A percentile compares a stretch with the other conserved stretches of the same genome.
These are phyloP conservation scores for Onychomys arenicola DNA, from an alignment of 2,797 vertebrate genomes.

Conservation along the genomic window DNA sequence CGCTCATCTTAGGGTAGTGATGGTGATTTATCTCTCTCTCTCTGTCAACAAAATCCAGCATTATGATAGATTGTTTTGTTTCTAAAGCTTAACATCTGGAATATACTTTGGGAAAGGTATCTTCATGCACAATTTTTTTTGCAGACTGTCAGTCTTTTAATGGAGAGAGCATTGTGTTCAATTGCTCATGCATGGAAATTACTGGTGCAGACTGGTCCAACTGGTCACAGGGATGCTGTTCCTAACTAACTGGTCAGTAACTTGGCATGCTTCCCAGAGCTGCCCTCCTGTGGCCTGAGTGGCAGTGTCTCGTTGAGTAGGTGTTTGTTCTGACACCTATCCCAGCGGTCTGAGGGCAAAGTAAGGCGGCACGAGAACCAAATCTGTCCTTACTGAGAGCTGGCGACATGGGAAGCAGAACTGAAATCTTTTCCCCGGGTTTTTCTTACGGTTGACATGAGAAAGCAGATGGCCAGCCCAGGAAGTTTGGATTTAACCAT, in stretches of 20 bases:
- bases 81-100: slow-evolving; percentile 69
- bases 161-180: slow-evolving; percentile 45
- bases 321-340: slow-evolving; percentile 36
- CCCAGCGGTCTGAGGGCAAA: slow-evolving; percentile 36
- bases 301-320: slow-evolving; percentile 32
- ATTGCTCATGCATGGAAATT: slow-evolving; percentile 32
- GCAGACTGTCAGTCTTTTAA: slow-evolving; percentile 47
- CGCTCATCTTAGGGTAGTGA: slow-evolving; percentile 62
- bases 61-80: slow-evolving; percentile 62
- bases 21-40: slow-evolving; percentile 67
- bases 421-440: slow-evolving; percentile 24
- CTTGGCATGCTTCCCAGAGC: neutral
- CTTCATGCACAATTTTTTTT: slow-evolving; percentile 20
- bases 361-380: slow-evolving; percentile 26
- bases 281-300: slow-evolving; percentile 22
- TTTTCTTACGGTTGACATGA: slow-evolving; percentile 53
- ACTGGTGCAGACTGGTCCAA: neutral
- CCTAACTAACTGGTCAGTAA: neutral
- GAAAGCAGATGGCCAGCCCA: neutral
- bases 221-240: slow-evolving; percentile 16
- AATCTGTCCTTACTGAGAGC: slow-evolving; percentile 47
- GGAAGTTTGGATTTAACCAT: slow-evolving; percentile 43
- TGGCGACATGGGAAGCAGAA: slow-evolving; percentile 19
- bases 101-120: slow-evolving; percentile 46
- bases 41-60: slow-evolving; percentile 48